Evolutionary conservation across 2,113 vertebrate genomes (phyloP).

Genomic region (Clarias macrocephalus): DNA sequence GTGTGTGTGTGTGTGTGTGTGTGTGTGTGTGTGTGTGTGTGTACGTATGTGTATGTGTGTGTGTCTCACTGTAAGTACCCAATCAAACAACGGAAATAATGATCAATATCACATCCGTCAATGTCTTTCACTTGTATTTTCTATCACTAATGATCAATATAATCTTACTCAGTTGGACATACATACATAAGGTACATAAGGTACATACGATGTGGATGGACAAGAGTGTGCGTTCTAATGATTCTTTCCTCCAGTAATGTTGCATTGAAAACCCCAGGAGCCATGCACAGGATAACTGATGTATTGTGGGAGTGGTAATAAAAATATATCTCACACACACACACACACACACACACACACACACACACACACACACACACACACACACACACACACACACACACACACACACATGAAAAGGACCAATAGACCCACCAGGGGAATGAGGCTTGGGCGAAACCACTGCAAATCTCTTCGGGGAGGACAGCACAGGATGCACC

Average conservation of each 20-base stretch:
- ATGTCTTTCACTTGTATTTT: background rate
- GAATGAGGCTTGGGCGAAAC: slow-evolving; percentile 84
- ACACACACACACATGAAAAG: slow-evolving; percentile 1
- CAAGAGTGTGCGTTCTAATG: slow-evolving; percentile 18
- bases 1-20: background rate
- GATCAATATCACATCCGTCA: background rate
- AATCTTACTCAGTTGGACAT: background rate
- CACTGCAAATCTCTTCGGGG: slow-evolving; percentile 80
- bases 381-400: slow-evolving; percentile 37
- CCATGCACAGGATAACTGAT: slow-evolving; percentile 46
- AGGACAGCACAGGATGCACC: slow-evolving; percentile 69
- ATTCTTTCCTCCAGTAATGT: slow-evolving; percentile 36
- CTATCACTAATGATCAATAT: background rate
- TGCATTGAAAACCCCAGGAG: slow-evolving; percentile 67
- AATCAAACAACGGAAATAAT: background rate
- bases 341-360: slow-evolving; percentile 35
- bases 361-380: slow-evolving; percentile 12
- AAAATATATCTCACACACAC: slow-evolving; percentile 1
- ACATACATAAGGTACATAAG: background rate
- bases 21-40: too few relatives aligned
- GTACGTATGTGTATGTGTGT: background rate
- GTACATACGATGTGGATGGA: background rate
- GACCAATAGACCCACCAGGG: slow-evolving; percentile 76
- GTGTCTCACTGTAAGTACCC: background rate
- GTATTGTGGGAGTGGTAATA: slow-evolving; percentile 25